Conservation (phyloP, 1,140 invertebrate species). For the Danaus plexippus region DNA sequence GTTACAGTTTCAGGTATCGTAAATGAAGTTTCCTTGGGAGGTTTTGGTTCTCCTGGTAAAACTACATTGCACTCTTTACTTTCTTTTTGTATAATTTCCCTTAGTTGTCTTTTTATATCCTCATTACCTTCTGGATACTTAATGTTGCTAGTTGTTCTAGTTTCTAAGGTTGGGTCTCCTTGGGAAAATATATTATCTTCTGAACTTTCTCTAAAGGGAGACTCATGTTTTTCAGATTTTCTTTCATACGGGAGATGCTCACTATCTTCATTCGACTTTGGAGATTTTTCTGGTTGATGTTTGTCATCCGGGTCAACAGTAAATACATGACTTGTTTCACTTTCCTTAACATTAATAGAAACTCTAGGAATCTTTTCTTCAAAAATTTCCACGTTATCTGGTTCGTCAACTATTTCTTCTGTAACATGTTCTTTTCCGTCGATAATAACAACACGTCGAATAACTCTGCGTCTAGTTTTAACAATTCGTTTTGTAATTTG, state of each 20-base stretch:
- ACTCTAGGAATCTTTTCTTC: conserved; percentile 82
- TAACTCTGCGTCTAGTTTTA: conserved; percentile 81
- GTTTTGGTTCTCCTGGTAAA: too few species aligned
- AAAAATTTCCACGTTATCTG: conserved; percentile 83
- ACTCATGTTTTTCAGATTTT: too few species aligned
- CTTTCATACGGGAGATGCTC: too few species aligned
- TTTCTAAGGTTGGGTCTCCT: too few species aligned
- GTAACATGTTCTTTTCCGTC: conserved; percentile 87
- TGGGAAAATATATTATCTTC: too few species aligned
- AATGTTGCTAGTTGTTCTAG: too few species aligned
- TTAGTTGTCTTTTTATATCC: conserved; percentile 9
- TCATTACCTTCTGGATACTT: too few species aligned
- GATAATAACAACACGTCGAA: conserved; percentile 81
- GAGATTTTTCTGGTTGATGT: background rate
- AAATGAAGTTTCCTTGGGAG: conserved; percentile 11
- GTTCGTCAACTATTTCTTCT: conserved; percentile 87
- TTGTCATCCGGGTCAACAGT: conserved; percentile 48
- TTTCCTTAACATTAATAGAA: conserved; percentile 78
- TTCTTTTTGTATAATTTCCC: conserved; percentile 29
- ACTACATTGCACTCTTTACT: conserved; percentile 19
- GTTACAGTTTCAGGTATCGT: conserved; percentile 21
- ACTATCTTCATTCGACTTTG: too few species aligned
- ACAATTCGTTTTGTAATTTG: conserved; percentile 84
- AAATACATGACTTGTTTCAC: conserved; percentile 50
- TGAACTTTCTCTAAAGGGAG: too few species aligned